Conservation (phyloP, 2,888 invertebrate genomes). For the Tupiocoris notatus region DNA sequence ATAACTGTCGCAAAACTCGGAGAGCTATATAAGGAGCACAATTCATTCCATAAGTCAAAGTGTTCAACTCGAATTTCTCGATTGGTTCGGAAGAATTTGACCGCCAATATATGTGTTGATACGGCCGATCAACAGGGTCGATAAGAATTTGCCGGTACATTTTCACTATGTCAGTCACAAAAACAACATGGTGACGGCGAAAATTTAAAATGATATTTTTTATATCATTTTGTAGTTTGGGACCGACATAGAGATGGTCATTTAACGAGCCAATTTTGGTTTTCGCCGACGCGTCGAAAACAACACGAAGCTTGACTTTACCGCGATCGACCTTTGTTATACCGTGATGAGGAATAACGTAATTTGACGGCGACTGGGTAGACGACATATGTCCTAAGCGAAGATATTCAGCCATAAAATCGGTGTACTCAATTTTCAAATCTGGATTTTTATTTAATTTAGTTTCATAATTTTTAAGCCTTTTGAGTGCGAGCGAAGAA, state of each 20-base stretch:
- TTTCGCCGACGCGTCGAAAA: conserved; percentile 18
- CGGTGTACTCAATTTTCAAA: neutral
- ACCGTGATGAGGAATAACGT: conserved; percentile 8
- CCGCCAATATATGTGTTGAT: conserved; percentile 6
- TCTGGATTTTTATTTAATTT: neutral
- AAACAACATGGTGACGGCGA: neutral
- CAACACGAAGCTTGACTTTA: conserved; percentile 11
- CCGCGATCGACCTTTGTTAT: conserved; percentile 2
- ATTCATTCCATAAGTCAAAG: conserved; percentile 20
- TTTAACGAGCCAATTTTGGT: conserved; percentile 31
- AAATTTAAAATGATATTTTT: conserved; percentile 13
- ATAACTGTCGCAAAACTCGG: neutral
- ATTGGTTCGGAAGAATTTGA: neutral
- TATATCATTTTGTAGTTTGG: conserved; percentile 28
- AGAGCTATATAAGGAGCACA: conserved; percentile 1
- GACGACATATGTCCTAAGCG: conserved; percentile 7
- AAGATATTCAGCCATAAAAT: conserved; percentile 2
- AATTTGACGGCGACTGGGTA: neutral
- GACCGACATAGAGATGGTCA: conserved; percentile 15
- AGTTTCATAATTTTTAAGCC: neutral
- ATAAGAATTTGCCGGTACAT: conserved; percentile 27
- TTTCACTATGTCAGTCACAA: conserved; percentile 13
- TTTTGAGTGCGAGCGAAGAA: neutral
- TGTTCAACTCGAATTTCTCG: neutral
- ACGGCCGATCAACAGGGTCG: neutral